Evolutionary conservation across 2,113 vertebrate genomes (phyloP).

Genomic region (Embiotoca jacksoni): DNA sequence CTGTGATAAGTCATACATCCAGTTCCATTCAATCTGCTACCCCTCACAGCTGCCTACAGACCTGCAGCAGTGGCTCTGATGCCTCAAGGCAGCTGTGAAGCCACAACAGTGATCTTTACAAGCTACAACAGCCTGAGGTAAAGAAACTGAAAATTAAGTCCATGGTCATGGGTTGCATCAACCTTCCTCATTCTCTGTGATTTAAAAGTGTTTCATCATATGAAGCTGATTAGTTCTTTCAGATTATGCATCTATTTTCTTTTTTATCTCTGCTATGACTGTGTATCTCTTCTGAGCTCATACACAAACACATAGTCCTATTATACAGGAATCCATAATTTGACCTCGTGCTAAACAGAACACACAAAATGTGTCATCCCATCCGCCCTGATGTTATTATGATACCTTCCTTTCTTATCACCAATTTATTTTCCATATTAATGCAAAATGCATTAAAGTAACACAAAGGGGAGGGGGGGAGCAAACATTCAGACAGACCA

Average conservation of each 20-base stretch:
- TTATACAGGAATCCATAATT: neutral
- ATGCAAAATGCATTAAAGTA: conserved; percentile 16
- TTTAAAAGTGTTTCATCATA: conserved; percentile 28
- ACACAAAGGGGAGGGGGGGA: neutral
- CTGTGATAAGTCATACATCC: conserved; percentile 73
- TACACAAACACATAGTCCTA: neutral
- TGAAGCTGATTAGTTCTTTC: neutral
- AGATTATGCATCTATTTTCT: neutral
- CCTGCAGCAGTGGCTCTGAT: conserved; percentile 20
- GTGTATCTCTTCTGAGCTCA: neutral
- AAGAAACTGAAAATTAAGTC: conserved; percentile 32
- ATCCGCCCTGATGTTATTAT: conserved; percentile 6
- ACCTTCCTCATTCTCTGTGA: neutral
- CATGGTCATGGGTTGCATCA: conserved; percentile 31
- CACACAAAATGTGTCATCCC: conserved; percentile 1
- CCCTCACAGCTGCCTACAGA: conserved; percentile 59
- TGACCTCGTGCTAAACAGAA: neutral
- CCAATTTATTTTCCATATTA: conserved; percentile 31
- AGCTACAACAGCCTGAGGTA: conserved; percentile 21
- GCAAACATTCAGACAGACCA: neutral
- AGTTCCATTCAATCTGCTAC: conserved; percentile 69
- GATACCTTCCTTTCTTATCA: conserved; percentile 2
- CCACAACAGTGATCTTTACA: conserved; percentile 54
- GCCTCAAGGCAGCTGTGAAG: conserved; percentile 48
- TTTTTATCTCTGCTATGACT: neutral